These are phyloP conservation scores for Pachypeltis micranthus DNA, from an alignment of 1,140 invertebrate genomes.

Conservation along the genomic window DNA sequence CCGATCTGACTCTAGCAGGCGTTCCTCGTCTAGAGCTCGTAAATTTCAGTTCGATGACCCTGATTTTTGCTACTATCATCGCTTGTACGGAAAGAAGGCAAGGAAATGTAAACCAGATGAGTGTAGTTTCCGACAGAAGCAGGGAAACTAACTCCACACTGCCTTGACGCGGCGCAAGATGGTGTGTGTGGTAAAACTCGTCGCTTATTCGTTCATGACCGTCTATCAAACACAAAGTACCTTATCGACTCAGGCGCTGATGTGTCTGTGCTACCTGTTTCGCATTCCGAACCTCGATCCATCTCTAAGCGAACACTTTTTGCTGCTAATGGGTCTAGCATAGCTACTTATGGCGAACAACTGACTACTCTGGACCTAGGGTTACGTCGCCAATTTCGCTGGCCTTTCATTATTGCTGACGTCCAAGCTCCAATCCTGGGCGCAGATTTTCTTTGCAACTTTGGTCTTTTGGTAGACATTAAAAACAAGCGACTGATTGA, in stretches of 20 bases:
- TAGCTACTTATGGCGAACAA: slow-evolving; percentile 32
- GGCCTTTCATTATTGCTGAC: slow-evolving; percentile 36
- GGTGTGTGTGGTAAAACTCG: not conserved
- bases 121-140: not conserved
- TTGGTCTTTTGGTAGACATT: not conserved
- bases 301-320: not conserved
- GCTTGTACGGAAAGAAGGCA: slow-evolving; percentile 18
- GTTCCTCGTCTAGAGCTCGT: not conserved
- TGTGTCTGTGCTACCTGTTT: slow-evolving; percentile 29
- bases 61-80: slow-evolving; percentile 18
- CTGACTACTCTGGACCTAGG: slow-evolving; percentile 30
- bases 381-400: slow-evolving; percentile 30
- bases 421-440: slow-evolving; percentile 34
- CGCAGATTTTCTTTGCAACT: slow-evolving; percentile 31
- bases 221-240: slow-evolving; percentile 10
- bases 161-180: slow-evolving; percentile 13
- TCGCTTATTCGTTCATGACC: slow-evolving; percentile 25
- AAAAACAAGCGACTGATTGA: not conserved
- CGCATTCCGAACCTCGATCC: not conserved
- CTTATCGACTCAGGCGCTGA: slow-evolving; percentile 30
- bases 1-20: not conserved
- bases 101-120: slow-evolving; percentile 25
- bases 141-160: slow-evolving; percentile 20
- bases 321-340: slow-evolving; percentile 26
- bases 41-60: not conserved